Base-by-base conservation (phyloP, 2,113 vertebrate species). In the Mus spicilegus region DNA sequence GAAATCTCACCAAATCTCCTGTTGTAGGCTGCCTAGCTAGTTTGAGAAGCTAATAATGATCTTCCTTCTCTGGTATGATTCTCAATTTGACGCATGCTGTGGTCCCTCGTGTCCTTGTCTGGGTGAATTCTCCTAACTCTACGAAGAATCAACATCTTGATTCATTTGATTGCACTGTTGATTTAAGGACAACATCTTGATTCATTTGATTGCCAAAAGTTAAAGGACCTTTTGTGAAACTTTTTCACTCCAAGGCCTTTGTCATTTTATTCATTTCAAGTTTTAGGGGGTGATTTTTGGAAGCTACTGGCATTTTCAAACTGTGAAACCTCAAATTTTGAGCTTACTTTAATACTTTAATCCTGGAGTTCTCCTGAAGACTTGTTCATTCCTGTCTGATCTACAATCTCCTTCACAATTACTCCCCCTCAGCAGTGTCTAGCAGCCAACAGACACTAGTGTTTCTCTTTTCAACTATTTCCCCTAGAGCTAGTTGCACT, bases 311-410 rank as follows among this genome's bases (percentile, higher is more conserved):
- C 20, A 87, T 88, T 93, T 78, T 30, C 28, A 94, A 51, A 4
- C 14, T 91, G 26, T 56, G 65, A 97, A 67, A 20, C 9, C 33
- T 89, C 73, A 91, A 69, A 94, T 93, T 93, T 14, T 91, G 42
- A 33, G 49, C 36, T 97, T 28, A 56, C 46, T 86, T 95, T 95
- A 94, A 90, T 96, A 56, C 46, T 86, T 95, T 95, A 94, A 90
- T 96, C n/a, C 49, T 90, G 39, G 16, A 93, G 82, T 91, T 96
- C 95, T 92, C 76, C 30, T 65, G n/a, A 54, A 87, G 75, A 75
- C 69, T 16, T 95, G 73, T 94, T 89, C 39, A 51, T 93, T 94
- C 89, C 96, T 96, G 56, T 28, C 84, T 90, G 63, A 90, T 51
- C 30, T 75, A 33, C 16, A 95, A 39, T 87, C 56, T 87, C 92